These are phyloP conservation scores for Drosophila leontia DNA, from an alignment of 1,140 invertebrate genomes.

Conservation along the genomic window DNA sequence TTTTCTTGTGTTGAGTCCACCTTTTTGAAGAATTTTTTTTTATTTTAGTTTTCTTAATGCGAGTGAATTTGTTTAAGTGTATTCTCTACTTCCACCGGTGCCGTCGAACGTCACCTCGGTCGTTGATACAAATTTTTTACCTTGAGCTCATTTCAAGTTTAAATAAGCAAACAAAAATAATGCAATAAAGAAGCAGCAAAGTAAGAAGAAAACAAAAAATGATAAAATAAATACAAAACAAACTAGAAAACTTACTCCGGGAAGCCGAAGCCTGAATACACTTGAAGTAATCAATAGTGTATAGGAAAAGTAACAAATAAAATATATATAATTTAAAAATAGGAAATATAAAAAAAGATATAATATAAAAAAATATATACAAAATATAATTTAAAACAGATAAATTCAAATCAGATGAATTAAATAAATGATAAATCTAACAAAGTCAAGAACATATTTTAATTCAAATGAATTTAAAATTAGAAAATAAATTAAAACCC, in stretches of 20 bases:
- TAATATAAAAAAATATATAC: neutral
- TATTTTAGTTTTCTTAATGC: constrained; percentile 1
- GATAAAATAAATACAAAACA: constrained; percentile 2
- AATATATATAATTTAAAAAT: neutral
- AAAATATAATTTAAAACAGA: neutral
- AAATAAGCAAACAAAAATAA: constrained; percentile 59
- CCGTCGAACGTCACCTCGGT: constrained; percentile 37
- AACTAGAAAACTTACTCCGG: neutral
- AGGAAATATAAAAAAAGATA: neutral
- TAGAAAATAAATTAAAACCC: neutral
- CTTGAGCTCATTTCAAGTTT: constrained; percentile 80
- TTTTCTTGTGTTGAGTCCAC: neutral
- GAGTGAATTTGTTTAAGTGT: constrained; percentile 25
- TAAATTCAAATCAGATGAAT: neutral
- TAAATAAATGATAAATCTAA: neutral
- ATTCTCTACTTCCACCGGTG: constrained; percentile 1
- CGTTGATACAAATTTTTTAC: constrained; percentile 73
- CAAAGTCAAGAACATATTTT: neutral
- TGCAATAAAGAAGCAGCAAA: constrained; percentile 21
- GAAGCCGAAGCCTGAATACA: neutral
- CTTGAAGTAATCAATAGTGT: neutral
- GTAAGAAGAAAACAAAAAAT: constrained; percentile 25
- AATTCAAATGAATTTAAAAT: neutral
- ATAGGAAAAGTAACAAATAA: neutral
- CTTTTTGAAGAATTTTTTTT: constrained; percentile 7